Conservation (phyloP, 2,113 vertebrate species). For the Galeopterus variegatus region DNA sequence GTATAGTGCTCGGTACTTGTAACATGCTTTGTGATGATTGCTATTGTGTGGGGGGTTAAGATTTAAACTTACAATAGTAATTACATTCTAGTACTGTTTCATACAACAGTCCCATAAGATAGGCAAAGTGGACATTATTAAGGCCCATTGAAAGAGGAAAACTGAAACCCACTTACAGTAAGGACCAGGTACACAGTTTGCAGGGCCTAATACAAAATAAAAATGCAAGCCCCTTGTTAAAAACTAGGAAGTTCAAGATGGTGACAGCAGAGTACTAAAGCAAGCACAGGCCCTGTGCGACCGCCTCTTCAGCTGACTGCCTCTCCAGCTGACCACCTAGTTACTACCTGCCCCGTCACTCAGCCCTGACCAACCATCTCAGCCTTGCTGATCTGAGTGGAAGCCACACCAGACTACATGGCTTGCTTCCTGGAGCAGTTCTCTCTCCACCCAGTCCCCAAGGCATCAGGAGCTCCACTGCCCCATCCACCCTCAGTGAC, state of each 20-base stretch:
- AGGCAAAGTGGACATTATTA: neutral
- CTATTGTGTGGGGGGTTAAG: neutral
- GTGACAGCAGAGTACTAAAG: neutral
- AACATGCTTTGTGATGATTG: neutral
- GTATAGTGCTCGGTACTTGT: neutral
- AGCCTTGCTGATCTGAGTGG: neutral
- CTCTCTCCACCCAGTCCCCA: neutral
- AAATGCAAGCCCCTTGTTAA: neutral
- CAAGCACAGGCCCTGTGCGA: neutral
- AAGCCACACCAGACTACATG: accelerated
- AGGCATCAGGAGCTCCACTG: neutral
- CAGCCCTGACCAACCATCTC: neutral
- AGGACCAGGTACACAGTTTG: neutral
- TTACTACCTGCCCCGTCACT: neutral
- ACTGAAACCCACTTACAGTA: neutral
- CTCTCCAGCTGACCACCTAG: neutral
- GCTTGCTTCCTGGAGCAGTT: neutral
- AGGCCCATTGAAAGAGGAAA: neutral
- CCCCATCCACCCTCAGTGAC: neutral
- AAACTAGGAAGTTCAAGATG: neutral
- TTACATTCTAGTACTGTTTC: neutral
- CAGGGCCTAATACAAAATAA: neutral
- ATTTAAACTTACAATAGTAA: neutral
- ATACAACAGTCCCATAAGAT: neutral
- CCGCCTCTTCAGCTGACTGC: neutral